phyloP scores from a whole-genome alignment of 1,140 invertebrate genomes.

The Melanaphis sacchari region DNA sequence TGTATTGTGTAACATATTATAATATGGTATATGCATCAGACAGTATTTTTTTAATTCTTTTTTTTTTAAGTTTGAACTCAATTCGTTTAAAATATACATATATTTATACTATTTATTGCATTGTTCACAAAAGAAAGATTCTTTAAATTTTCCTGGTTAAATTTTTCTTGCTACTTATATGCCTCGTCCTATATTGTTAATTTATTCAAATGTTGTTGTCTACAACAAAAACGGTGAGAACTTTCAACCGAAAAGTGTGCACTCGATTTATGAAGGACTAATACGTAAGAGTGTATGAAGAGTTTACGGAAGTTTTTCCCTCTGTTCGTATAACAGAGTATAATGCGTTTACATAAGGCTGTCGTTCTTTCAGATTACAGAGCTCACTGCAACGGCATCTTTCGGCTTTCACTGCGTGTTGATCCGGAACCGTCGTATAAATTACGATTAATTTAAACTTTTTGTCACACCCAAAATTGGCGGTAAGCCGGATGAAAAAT shows the following conservation, averaged over 20 bases:
- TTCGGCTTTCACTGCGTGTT: neutral
- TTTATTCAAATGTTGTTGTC: neutral
- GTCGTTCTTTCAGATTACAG: constrained; percentile 24
- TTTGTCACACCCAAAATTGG: neutral
- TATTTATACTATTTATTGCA: neutral
- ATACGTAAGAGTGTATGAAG: neutral
- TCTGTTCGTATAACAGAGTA: neutral
- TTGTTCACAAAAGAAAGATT: neutral
- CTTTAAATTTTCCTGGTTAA: neutral
- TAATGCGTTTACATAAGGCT: neutral
- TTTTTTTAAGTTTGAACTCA: neutral
- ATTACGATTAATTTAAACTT: neutral
- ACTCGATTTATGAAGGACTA: neutral
- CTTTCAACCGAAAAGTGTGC: neutral
- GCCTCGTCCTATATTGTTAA: neutral
- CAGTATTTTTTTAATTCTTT: neutral
- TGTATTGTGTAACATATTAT: neutral
- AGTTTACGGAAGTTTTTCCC: neutral
- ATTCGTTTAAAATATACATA: neutral
- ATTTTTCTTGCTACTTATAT: neutral
- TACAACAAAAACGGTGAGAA: neutral
- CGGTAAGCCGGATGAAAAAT: neutral
- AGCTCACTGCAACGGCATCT: neutral
- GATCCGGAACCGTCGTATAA: neutral
- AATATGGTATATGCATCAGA: neutral